These are phyloP conservation scores for Colossoma macropomum DNA, from an alignment of 2,113 vertebrate species.

Conservation along the genomic window DNA sequence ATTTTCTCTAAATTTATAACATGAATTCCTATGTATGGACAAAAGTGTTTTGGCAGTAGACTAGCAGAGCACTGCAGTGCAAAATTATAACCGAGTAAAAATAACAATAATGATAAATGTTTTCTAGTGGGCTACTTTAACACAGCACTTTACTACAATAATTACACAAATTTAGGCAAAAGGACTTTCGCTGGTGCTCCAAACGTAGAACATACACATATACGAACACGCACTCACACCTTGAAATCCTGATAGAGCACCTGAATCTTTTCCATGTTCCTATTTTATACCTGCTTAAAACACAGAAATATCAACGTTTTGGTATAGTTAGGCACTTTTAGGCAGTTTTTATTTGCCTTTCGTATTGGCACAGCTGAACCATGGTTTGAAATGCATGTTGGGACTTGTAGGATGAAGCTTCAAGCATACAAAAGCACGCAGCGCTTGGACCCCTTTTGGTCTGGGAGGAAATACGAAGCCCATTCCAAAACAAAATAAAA, in stretches of 20 bases:
- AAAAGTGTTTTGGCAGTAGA: neutral
- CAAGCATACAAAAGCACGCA: constrained; percentile 57
- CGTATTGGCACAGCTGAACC: constrained; percentile 67
- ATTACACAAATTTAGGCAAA: constrained; percentile 7
- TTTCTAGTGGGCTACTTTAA: constrained; percentile 7
- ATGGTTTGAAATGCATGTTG: constrained; percentile 51
- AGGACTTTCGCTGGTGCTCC: neutral
- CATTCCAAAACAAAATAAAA: neutral
- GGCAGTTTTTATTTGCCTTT: constrained; percentile 52
- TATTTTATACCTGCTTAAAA: neutral
- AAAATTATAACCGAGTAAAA: neutral
- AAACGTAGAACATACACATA: neutral
- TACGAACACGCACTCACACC: neutral
- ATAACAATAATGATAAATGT: neutral
- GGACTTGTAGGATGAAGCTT: constrained; percentile 46
- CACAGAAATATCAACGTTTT: constrained; percentile 51
- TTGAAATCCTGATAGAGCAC: constrained; percentile 10
- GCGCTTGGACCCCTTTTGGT: constrained; percentile 29
- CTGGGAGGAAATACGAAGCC: neutral
- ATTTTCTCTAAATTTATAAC: neutral
- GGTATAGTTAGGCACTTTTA: constrained; percentile 78
- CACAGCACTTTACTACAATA: neutral
- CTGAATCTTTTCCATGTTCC: neutral
- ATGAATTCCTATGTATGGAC: neutral
- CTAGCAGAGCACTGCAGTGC: neutral